phyloP scores from a whole-genome alignment of 2,797 vertebrate species.

The Pogoniulus pusillus region DNA sequence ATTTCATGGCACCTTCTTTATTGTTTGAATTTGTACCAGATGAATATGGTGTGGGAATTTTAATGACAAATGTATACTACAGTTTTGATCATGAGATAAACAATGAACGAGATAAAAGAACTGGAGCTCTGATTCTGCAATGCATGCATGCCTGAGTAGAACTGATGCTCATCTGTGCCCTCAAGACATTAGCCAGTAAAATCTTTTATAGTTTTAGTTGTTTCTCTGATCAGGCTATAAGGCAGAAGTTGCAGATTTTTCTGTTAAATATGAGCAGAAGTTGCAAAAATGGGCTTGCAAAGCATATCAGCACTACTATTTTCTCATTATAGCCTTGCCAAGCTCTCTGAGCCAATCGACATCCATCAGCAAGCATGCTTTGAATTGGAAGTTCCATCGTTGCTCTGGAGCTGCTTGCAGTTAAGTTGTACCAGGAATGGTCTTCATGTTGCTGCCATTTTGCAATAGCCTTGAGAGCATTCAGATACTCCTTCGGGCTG shows the following conservation, averaged over 20 bases:
- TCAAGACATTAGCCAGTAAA: not conserved
- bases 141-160: not conserved
- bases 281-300: not conserved
- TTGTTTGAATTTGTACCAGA: conserved; percentile 12
- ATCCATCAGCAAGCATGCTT: not conserved
- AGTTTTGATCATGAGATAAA: not conserved
- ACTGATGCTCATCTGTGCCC: not conserved
- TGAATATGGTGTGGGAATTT: conserved; percentile 10
- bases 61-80: not conserved
- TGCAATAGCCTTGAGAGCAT: not conserved
- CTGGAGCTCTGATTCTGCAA: not conserved
- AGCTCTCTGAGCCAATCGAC: not conserved
- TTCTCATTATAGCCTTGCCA: not conserved
- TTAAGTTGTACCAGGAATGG: not conserved
- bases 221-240: not conserved
- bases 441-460: not conserved
- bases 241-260: not conserved
- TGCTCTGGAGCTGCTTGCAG: not conserved
- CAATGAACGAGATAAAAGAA: not conserved
- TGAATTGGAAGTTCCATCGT: not conserved
- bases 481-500: not conserved
- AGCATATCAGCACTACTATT: not conserved
- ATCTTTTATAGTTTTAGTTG: not conserved
- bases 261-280: not conserved
- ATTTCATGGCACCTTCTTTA: conserved; percentile 20